Evolutionary conservation across 2,797 vertebrate species (phyloP), one percentile per base, ranked within the genome.

Genomic region (Semaprochilodus insignis): DNA sequence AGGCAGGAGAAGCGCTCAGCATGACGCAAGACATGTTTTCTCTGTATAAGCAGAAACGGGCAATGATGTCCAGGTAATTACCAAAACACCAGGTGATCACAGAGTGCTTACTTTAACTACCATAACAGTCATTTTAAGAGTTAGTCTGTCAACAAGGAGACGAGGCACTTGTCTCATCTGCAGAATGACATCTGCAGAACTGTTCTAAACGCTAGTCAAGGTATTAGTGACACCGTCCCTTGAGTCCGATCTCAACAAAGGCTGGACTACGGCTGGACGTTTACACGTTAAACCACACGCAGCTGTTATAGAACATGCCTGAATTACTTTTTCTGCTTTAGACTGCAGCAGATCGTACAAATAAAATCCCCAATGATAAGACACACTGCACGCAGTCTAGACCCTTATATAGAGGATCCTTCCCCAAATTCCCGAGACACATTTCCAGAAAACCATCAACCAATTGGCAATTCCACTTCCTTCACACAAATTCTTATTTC

Each of bases 41-140:
- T 25, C 44, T 51, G 14, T 14, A 52, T 25, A 52, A 52, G 48
- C 70, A 72, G 70, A 72, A 72, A 72, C 23, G 19, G 31, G 23
- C 25, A 19, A 25, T 27, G 23, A 72, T 72, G 27, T 25, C 48
- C 48, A 27, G 16, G 15, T 52, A 54, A 73, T 19, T 17, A 15
- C 25, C 25, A 44, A 48, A 70, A 44, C 11, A 70, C 40, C 21
- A 25, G 16, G 48, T 19, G 17, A 73, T 73, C 36, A 66, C 17
- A 14, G 19, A 36, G 71, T 73, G 71, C 51, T 27, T 72, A 71
- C 69, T 54, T 72, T 72, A 25, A 72, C 19, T 73, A 31, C 51
- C 51, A 73, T 31, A 73, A 54, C 25, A 72, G 19, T 54, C 51
- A 27, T 52, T 72, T 72, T 52, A 27, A 27, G 70, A 72, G 27